Base-by-base conservation (phyloP, 2,888 invertebrate genomes). In the Adelognathus sp. region DNA sequence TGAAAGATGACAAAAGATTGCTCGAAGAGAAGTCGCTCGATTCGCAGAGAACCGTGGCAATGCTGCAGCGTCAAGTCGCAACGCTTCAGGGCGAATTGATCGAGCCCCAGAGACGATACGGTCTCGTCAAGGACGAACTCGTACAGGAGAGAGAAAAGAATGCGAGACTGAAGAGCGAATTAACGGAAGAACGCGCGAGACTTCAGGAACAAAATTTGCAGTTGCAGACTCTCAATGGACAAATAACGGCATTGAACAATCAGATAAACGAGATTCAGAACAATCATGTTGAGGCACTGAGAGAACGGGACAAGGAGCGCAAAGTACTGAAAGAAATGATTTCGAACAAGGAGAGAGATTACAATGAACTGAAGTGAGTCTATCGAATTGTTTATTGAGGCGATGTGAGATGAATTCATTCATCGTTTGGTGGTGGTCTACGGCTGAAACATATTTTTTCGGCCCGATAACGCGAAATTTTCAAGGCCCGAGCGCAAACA, bases 21-120 rank as follows among this genome's bases (percentile, higher is more conserved):
- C 58, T 88, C 29, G 89, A 88, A 27, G 88, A 88, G 67, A 88
- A 89, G 66, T 82, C 86, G 5, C 80, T 70, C 4, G 84, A 88
- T 36, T 76, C 85, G 11, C 85, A 87, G 54, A 85, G 87, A 67
- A 83, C 74, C 6, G 58, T 86, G 6, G 83, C 84, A 0, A 83
- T 85, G 33, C 80, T 90, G 11, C 88, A 89, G 52, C 82, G 88
- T 14, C 89, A 89, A 69, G 63, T 88, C 3, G 78, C 83, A 0
- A 79, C 80, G 3, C 79, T 89, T 16, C 85, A 89, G 66, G 84
- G 83, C 3, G 90, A 90, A 79, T 77, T 90, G 2, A 83, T 89
- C 27, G 90, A 90, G 41, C 90, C 90, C 0, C 89, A 90, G 52
- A 84, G 88, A 67, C 85, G 86, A 3, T 87, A 88, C 46, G 85